A percentile compares a stretch with the other conserved stretches of the same genome.
These are phyloP conservation scores for Mesorhabditis spiculigera DNA, from an alignment of 2,888 invertebrate species.

Conservation along the genomic window DNA sequence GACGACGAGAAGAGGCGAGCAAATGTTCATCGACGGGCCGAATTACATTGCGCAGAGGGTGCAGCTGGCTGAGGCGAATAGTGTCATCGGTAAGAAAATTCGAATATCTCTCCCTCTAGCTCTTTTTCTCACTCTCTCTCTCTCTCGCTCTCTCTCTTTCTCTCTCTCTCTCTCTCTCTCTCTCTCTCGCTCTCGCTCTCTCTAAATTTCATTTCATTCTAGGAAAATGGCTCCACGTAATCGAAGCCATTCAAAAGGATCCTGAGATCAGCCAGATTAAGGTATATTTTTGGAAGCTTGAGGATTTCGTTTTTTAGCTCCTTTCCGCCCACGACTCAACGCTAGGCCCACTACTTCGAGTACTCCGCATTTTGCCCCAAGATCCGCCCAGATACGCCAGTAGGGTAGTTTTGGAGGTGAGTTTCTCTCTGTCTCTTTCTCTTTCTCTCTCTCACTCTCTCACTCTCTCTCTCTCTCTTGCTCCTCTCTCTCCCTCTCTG, in stretches of 20 bases:
- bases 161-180: too few species aligned
- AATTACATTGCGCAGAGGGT: background rate
- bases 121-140: too few species aligned
- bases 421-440: background rate
- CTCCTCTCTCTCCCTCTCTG: too few species aligned
- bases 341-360: slow-evolving; percentile 32
- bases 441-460: too few species aligned
- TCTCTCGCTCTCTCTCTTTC: too few species aligned
- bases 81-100: background rate
- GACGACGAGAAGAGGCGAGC: slow-evolving; percentile 24
- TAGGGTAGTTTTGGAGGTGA: slow-evolving; percentile 79
- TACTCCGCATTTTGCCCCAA: slow-evolving; percentile 27
- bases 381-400: slow-evolving; percentile 77
- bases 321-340: slow-evolving; percentile 39
- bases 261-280: background rate
- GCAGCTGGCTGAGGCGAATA: background rate
- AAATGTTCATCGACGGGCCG: slow-evolving; percentile 18
- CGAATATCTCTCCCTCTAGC: too few species aligned
- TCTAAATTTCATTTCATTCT: background rate
- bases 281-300: background rate
- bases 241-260: background rate
- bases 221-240: background rate
- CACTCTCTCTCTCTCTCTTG: too few species aligned
- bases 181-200: too few species aligned
- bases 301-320: slow-evolving; percentile 17